Evolutionary conservation across 2,797 vertebrate species (phyloP), one percentile per base, ranked within the genome.

Genomic region (Artibeus lituratus): DNA sequence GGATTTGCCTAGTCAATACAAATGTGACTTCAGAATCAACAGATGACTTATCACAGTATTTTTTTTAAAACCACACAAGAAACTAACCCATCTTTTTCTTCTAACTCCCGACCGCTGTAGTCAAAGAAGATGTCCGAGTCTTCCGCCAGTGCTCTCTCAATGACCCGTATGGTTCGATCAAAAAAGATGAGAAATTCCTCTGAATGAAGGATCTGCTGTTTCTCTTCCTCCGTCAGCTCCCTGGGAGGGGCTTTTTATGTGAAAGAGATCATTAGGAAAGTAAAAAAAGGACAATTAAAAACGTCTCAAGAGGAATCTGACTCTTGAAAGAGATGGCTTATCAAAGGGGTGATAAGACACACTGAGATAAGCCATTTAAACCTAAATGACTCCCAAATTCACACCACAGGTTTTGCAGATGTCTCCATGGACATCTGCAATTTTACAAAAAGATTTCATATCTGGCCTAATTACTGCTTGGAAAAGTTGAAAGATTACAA

Each of bases 161-260:
- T 99, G 94, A 99, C 99, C 32, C 99, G 98, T 96, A 99, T 99
- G 95, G 99, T 99, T 97, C 99, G 99, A 98, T 99, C 99, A 39
- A 99, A 99, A 98, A 99, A 99, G 96, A 99, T 99, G 98, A 99
- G 99, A 96, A 99, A 99, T 97, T 99, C 99, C 80, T 99, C 99
- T 0, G 99, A 99, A 98, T 99, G 99, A 76, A 99, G 98, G 96
- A 99, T 99, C 98, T 99, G 99, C 97, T 99, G 99, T 97, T 99
- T 99, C 98, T 99, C 99, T 98, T 99, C 99, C 97, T 99, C 99
- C 0, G 99, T 99, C 98, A 99, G 98, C 98, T 99, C 99, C 95
- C 99, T 98, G 44, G 99, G 99, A 98, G 99, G 98, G 98, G 99
- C 99, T 99, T 98, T 97, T 76, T 92, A 95, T 97, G 94, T 78